Percentiles rank a stretch among this genome's conserved stretches.
Evolutionary conservation across 23 tunicate species (phyloP).

Genomic region (Styela plicata): DNA sequence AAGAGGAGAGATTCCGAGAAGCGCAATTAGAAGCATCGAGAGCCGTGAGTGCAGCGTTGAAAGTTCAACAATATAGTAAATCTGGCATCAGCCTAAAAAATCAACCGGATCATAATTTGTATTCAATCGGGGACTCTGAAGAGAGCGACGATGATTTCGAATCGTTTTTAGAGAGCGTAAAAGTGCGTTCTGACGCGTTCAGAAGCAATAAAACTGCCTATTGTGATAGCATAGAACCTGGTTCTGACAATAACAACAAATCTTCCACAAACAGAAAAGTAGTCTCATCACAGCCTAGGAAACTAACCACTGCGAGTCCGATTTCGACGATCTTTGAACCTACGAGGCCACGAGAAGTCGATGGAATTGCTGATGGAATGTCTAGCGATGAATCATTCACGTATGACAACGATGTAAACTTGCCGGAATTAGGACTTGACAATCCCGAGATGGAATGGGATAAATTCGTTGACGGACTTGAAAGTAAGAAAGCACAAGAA

Average conservation of each 20-base stretch:
- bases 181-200: conserved; percentile 67
- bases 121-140: conserved; percentile 44
- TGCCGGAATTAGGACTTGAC: background rate
- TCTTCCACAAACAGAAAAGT: background rate
- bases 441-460: conserved; percentile 62
- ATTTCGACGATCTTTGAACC: background rate
- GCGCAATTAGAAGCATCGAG: conserved; percentile 76
- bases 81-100: background rate
- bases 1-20: conserved; percentile 70
- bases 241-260: background rate
- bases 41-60: conserved; percentile 37
- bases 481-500: background rate
- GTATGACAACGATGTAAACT: conserved; percentile 16
- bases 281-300: conserved; percentile 19
- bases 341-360: conserved; percentile 19
- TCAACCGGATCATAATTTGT: conserved; percentile 1
- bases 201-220: conserved; percentile 35
- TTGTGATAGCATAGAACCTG: conserved; percentile 1
- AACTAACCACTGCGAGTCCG: background rate
- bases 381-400: conserved; percentile 67
- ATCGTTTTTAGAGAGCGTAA: conserved; percentile 69
- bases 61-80: conserved; percentile 27
- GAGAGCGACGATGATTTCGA: conserved; percentile 90
- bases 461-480: conserved; percentile 47
- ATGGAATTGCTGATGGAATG: conserved; percentile 77